Percentiles rank a stretch among this genome's conserved stretches.
Conservation (phyloP, 2,888 invertebrate species). For the Arctia plantaginis region DNA sequence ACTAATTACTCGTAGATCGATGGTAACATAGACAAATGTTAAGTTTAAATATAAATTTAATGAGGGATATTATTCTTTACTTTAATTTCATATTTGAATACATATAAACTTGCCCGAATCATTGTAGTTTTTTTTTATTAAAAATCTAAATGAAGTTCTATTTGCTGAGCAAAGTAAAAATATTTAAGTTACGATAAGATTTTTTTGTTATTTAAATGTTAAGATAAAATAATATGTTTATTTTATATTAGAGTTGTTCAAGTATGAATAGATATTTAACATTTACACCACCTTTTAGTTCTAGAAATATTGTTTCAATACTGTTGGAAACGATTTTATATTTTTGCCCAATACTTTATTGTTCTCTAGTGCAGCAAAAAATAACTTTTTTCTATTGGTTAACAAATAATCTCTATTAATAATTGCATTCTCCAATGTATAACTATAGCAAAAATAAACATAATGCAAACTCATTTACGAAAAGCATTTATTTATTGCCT, state of each 20-base stretch:
- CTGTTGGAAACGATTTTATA: background rate
- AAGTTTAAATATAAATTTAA: background rate
- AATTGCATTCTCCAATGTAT: background rate
- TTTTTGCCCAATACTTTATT: background rate
- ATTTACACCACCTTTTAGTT: background rate
- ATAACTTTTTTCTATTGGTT: background rate
- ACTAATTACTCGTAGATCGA: background rate
- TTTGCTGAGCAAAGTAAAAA: background rate
- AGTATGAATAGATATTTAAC: background rate
- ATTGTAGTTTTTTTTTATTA: background rate
- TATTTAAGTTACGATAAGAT: background rate
- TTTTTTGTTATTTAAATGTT: background rate
- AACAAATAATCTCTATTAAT: background rate
- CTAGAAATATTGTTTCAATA: background rate
- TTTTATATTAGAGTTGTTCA: too few relatives aligned
- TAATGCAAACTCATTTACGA: background rate
- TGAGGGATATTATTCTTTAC: background rate
- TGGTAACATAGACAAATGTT: background rate
- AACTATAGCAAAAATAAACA: background rate
- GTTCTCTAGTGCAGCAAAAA: background rate
- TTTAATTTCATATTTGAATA: background rate
- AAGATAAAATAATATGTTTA: too few relatives aligned
- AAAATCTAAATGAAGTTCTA: background rate
- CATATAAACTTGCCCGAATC: background rate
- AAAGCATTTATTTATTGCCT: background rate